Evolutionary conservation across 1,140 invertebrate genomes (phyloP).

Genomic region (Palaemon carinicauda): DNA sequence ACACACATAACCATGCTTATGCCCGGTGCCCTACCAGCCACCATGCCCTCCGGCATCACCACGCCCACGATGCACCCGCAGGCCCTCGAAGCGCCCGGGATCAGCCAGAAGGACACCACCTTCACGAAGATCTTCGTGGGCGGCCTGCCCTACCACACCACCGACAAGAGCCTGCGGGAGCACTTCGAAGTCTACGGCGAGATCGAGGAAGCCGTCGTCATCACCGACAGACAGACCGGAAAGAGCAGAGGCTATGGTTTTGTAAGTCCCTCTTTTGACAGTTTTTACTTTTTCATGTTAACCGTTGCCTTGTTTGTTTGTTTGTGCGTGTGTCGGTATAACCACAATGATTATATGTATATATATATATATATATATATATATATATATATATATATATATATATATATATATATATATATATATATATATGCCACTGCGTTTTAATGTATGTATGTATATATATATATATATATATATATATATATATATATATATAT

Average conservation of each 20-base stretch:
- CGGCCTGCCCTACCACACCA: constrained; percentile 96
- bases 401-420: no score
- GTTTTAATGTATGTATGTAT: no score
- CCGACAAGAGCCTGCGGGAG: constrained; percentile 92
- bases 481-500: no score
- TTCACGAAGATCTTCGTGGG: constrained; percentile 98
- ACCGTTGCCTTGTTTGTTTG: no score
- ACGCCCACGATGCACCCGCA: constrained; percentile 46
- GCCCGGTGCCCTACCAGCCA: constrained; percentile 42
- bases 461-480: no score
- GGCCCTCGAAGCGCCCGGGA: constrained; percentile 65
- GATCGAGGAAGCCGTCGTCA: constrained; percentile 97
- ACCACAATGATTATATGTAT: no score
- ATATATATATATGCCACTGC: no score
- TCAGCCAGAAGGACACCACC: constrained; percentile 94
- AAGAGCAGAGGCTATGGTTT: constrained; percentile 98
- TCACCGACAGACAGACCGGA: constrained; percentile 95
- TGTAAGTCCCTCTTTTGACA: constrained; percentile 79
- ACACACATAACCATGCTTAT: constrained; percentile 48
- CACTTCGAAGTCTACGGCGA: constrained; percentile 97
- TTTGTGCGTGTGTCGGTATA: neutral
- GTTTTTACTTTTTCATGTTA: neutral
- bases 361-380: no score
- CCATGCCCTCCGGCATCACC: constrained; percentile 51
- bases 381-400: no score